These are phyloP conservation scores for Sinocyclocheilus maitianheensis DNA, from an alignment of 2,113 vertebrate species.

Conservation along the genomic window DNA sequence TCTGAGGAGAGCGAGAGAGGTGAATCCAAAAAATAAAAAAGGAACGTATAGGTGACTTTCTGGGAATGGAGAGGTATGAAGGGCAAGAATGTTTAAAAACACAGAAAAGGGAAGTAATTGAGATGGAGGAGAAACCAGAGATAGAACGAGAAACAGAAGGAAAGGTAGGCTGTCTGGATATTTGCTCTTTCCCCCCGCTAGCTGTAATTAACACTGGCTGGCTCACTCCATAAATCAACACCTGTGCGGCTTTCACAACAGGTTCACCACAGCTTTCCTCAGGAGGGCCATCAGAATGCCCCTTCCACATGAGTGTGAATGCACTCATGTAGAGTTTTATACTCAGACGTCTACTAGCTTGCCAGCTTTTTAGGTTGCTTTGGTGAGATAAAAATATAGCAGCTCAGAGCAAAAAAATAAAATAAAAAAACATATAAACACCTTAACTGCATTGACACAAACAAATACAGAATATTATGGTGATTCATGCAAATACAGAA, in stretches of 20 bases:
- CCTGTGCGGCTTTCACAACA: conserved; percentile 11
- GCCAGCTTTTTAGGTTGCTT: not conserved
- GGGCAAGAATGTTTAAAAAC: not conserved
- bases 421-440: not conserved
- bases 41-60: conserved; percentile 28
- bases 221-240: conserved; percentile 49
- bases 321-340: not conserved
- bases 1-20: conserved; percentile 32
- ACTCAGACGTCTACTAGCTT: not conserved
- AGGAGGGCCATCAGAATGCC: not conserved
- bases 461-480: not conserved
- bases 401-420: too few relatives aligned
- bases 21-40: conserved; percentile 8
- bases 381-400: not conserved
- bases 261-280: not conserved
- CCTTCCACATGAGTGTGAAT: not conserved
- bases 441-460: not conserved
- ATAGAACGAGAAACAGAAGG: not conserved
- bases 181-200: conserved; percentile 35
- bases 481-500: not conserved
- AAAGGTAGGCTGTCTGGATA: conserved; percentile 20
- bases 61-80: not conserved
- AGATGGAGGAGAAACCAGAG: conserved; percentile 11
- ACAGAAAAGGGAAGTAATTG: not conserved
- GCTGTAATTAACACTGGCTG: conserved; percentile 52